Percentiles rank a stretch among this genome's conserved stretches.
Evolutionary conservation across 2,888 invertebrate species (phyloP).

Genomic region (Andrena flavipes): DNA sequence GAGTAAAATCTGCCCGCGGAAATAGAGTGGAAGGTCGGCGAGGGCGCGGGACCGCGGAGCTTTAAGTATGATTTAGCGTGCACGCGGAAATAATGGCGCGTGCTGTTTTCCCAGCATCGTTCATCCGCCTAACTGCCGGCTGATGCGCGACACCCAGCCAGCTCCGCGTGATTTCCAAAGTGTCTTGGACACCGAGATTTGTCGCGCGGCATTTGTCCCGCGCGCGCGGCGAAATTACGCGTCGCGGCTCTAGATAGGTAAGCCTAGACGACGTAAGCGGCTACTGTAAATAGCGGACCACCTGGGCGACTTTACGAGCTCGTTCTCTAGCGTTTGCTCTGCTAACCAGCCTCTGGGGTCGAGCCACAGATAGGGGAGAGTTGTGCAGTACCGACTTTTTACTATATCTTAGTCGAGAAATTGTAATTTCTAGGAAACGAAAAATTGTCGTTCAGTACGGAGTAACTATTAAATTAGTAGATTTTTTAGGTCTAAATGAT

Average conservation of each 20-base stretch:
- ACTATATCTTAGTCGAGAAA: too few species aligned
- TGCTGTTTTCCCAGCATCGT: constrained; percentile 60
- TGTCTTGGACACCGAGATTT: constrained; percentile 42
- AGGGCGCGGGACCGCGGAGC: constrained; percentile 25
- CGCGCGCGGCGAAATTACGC: constrained; percentile 32
- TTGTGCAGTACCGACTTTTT: too few species aligned
- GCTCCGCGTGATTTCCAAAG: constrained; percentile 56
- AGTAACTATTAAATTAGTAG: too few species aligned
- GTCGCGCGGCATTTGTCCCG: constrained; percentile 52
- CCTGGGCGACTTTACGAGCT: neutral
- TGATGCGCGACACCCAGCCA: constrained; percentile 66
- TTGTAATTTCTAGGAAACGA: too few species aligned
- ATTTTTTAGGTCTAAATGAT: too few species aligned
- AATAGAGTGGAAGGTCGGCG: constrained; percentile 57
- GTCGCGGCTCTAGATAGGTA: neutral
- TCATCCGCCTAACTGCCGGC: constrained; percentile 65
- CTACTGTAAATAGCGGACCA: constrained; percentile 1
- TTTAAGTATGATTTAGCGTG: constrained; percentile 71
- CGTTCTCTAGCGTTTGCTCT: neutral
- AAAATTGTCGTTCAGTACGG: too few species aligned
- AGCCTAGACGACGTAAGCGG: neutral
- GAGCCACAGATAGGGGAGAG: too few species aligned
- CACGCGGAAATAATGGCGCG: constrained; percentile 61
- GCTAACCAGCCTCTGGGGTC: too few species aligned
- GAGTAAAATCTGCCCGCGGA: constrained; percentile 55